Evolutionary conservation across 2,888 invertebrate genomes (phyloP), one percentile per base, ranked within the genome.

Genomic region (Dryadula phaetusa): DNA sequence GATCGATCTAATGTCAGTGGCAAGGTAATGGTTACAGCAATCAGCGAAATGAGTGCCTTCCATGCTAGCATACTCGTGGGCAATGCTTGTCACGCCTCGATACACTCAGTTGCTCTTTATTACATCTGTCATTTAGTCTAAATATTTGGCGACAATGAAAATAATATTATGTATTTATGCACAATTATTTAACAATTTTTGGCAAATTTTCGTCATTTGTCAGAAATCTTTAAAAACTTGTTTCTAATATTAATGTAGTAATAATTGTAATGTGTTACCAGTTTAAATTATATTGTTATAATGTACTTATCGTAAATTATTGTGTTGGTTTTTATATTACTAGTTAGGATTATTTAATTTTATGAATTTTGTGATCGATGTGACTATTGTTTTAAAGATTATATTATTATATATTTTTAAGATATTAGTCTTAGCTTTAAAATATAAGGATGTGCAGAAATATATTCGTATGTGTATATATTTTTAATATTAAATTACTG

Each of bases 31-130:
- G 66, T 62, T 60, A 64, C 62, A 68, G 69, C 71, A 72, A 76
- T 76, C 72, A 75, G 67, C 66, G 66, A 76, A 75, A 76, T 76
- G 60, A 74, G 65, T 67, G 70, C 69, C 69, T 73, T 69, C 67
- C 70, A 69, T 60, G 61, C 64, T 72, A 69, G 69, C 70, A 18
- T 49, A 47, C 64, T 49, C 70, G 69, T 40, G 10, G 22, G 37
- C 25, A 40, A 5, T 16, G 37, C 54, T 72, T 70, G 73, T 74
- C 71, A 76, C 66, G 73, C 69, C 62, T 71, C 72, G 76, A 64
- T 76, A 54, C 64, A 54, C 66, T 46, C 64, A 61, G 67, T 61
- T 66, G 54, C 14, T 60, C 60, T 66, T 67, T 69, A 58, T 58
- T 58, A 28, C 60, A 53, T 46, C 40, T 67, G 18, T 56, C 40